Percentiles rank a stretch among this genome's conserved stretches.
Evolutionary conservation across 1,140 invertebrate genomes (phyloP).

Genomic region (Drosophila micromelanica): DNA sequence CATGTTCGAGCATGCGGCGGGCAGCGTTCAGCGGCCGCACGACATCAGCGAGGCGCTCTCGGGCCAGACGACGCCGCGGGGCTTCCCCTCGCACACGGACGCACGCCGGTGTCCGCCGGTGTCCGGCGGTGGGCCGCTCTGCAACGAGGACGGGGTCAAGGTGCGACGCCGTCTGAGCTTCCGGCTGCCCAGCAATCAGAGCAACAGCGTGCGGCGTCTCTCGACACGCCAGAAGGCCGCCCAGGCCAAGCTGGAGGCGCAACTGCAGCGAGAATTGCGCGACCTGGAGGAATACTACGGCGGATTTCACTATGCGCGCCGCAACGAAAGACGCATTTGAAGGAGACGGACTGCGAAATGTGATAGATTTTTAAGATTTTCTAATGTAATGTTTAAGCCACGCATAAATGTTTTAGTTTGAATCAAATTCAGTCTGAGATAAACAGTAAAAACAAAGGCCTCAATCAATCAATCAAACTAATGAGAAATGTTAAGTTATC

Average conservation of each 20-base stretch:
- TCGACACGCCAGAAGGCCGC: conserved; percentile 48
- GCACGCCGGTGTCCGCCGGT: conserved; percentile 34
- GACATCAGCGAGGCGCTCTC: conserved; percentile 60
- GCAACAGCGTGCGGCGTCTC: conserved; percentile 32
- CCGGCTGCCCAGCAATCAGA: conserved; percentile 38
- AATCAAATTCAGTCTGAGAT: conserved; percentile 36
- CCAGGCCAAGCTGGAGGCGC: conserved; percentile 51
- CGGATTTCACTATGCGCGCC: conserved; percentile 62
- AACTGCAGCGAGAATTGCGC: conserved; percentile 56
- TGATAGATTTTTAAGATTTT: conserved; percentile 50
- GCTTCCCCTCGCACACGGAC: conserved; percentile 71
- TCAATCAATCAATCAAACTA: background rate
- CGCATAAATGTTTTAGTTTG: conserved; percentile 8
- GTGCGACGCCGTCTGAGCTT: conserved; percentile 59
- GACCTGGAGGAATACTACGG: conserved; percentile 75
- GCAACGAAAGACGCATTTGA: conserved; percentile 56
- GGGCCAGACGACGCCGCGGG: conserved; percentile 62
- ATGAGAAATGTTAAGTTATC: too few relatives aligned
- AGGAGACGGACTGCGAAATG: conserved; percentile 27
- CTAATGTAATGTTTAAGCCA: conserved; percentile 10
- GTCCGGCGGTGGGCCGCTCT: conserved; percentile 39
- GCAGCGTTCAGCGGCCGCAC: conserved; percentile 28
- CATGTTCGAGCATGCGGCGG: conserved; percentile 55
- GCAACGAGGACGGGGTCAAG: conserved; percentile 17
- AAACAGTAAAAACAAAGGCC: background rate